Percentiles rank a stretch among this genome's conserved stretches.
These are phyloP conservation scores for Pollimyrus isidori DNA, from an alignment of 2,113 vertebrate genomes.

Conservation along the genomic window DNA sequence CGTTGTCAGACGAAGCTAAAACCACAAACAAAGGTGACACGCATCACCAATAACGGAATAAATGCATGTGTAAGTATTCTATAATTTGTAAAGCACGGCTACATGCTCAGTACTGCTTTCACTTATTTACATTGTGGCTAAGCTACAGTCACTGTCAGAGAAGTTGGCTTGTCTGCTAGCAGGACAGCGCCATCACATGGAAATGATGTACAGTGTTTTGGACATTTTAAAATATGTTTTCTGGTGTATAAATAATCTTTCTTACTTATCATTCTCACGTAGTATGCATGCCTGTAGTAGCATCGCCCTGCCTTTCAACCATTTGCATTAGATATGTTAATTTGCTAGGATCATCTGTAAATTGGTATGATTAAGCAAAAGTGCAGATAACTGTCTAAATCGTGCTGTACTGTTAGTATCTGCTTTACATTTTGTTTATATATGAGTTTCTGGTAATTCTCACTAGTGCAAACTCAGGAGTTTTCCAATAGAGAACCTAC, in stretches of 20 bases:
- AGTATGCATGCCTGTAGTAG: background rate
- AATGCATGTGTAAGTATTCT: constrained; percentile 10
- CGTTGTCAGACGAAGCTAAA: background rate
- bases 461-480: background rate
- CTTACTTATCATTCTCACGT: background rate
- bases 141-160: background rate
- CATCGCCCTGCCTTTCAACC: background rate
- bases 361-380: background rate
- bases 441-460: background rate
- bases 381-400: background rate
- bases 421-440: background rate
- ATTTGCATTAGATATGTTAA: background rate
- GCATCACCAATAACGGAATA: background rate
- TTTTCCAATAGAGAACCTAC: background rate
- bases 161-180: background rate
- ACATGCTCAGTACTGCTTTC: background rate
- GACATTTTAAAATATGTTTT: background rate
- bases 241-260: background rate
- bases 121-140: background rate
- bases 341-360: background rate
- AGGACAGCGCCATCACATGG: background rate
- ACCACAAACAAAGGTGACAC: background rate
- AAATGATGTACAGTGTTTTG: background rate
- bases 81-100: background rate
- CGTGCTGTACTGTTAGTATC: background rate